These are phyloP conservation scores for Gymnothorax reevesii DNA, from an alignment of 2,797 vertebrate genomes.

Conservation along the genomic window DNA sequence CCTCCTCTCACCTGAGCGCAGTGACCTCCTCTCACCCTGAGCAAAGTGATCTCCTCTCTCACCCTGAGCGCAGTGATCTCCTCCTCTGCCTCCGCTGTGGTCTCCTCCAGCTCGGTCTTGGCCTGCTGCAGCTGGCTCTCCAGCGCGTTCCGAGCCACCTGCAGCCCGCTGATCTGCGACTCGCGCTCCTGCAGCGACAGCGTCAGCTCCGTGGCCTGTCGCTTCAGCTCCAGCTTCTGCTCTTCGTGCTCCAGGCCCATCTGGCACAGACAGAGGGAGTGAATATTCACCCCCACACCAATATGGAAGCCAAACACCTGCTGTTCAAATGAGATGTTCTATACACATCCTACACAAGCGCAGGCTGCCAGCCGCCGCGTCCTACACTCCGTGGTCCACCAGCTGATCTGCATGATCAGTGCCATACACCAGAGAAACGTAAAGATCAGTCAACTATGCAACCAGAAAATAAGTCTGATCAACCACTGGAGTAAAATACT, in stretches of 20 bases:
- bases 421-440: background rate
- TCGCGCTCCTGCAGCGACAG: slow-evolving; percentile 90
- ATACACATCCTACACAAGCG: background rate
- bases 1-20: too few relatives aligned
- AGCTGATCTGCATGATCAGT: background rate
- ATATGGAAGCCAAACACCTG: too few relatives aligned
- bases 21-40: too few relatives aligned
- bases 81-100: slow-evolving; percentile 91
- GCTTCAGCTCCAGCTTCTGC: slow-evolving; percentile 91
- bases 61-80: slow-evolving; percentile 94
- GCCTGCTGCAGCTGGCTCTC: slow-evolving; percentile 91
- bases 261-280: slow-evolving; percentile 58
- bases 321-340: too few relatives aligned
- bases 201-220: slow-evolving; percentile 90
- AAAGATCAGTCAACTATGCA: background rate
- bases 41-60: slow-evolving; percentile 24
- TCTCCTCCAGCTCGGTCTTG: slow-evolving; percentile 92
- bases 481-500: background rate
- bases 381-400: background rate
- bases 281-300: background rate
- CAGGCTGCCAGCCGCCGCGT: background rate
- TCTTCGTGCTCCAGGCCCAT: slow-evolving; percentile 91
- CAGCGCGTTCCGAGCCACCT: slow-evolving; percentile 84
- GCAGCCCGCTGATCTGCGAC: slow-evolving; percentile 87
- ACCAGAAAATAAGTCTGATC: background rate